Base-by-base conservation (phyloP, 2,888 invertebrate species). In the Mythimna albipuncta region DNA sequence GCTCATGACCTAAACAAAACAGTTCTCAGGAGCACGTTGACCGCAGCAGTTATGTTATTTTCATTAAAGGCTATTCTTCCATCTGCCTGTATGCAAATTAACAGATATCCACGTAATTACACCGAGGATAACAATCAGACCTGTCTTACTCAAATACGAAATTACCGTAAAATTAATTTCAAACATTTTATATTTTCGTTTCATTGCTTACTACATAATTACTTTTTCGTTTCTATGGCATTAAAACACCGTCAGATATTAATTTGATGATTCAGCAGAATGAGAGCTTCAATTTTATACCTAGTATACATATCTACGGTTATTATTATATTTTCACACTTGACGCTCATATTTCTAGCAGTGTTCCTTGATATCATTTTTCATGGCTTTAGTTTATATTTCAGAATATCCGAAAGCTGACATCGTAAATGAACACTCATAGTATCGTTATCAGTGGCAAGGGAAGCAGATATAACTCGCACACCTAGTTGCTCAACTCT, bases 31-130 rank as follows among this genome's bases (percentile, higher is more conserved):
- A 77, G 94, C 85, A 86, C 93, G 85, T 88, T 89, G 91, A 94
- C 92, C 94, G 87, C 47, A 47, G 85, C 85, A 62, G 77, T 89
- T 89, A 88, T 88, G 89, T 89, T 91, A 90, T 88, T 89, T 84
- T 81, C 82, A 88, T 90, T 90, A 89, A 88, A 91, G 89, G 85
- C 89, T 86, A 89, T 89, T 90, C 89, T 85, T 91, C 86, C 88
- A 89, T 89, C 84, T 81, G 91, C 88, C 47, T 86, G 82, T 90
- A 94, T 93, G 90, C 90, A 93, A 94, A 95, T 93, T 91, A 90
- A 92, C 75, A 69, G 59, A 74, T 91, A 89, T 89, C 80, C 87
- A 84, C 91, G 90, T 94, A 92, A 94, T 94, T 94, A 92, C 90
- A 84, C 81, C 81, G 81, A 85, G 86, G 88, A 92, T 91, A 91